Percentiles rank a stretch among this genome's conserved stretches.
These are phyloP conservation scores for Phyllotreta cruciferae DNA, from an alignment of 2,888 invertebrate species.

Conservation along the genomic window DNA sequence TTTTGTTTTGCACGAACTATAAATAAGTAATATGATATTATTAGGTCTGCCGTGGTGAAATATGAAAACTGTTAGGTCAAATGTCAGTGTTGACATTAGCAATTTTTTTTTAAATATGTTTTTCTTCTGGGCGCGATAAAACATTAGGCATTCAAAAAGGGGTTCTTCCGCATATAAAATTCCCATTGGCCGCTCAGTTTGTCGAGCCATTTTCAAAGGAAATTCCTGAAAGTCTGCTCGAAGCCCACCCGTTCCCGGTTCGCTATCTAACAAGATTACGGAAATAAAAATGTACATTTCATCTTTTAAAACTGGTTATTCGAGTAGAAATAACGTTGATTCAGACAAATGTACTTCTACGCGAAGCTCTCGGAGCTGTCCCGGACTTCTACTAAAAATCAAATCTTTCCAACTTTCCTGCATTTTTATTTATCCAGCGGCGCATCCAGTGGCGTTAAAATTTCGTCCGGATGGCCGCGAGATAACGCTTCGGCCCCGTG, in stretches of 20 bases:
- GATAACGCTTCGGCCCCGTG: too few species aligned
- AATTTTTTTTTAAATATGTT: neutral
- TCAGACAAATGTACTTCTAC: slow-evolving; percentile 11
- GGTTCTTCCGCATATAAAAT: slow-evolving; percentile 1
- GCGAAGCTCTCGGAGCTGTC: slow-evolving; percentile 5
- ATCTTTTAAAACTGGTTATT: slow-evolving; percentile 19
- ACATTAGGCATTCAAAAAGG: neutral
- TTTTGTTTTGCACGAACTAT: too few species aligned
- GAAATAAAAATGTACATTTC: slow-evolving; percentile 24
- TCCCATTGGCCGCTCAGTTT: slow-evolving; percentile 7
- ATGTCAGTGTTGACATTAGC: too few species aligned
- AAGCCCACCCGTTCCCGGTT: slow-evolving; percentile 5
- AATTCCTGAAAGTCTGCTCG: slow-evolving; percentile 6
- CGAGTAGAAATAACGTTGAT: slow-evolving; percentile 15
- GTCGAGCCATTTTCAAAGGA: slow-evolving; percentile 8
- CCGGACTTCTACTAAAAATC: slow-evolving; percentile 10
- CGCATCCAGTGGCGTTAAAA: neutral
- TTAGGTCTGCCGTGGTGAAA: too few species aligned
- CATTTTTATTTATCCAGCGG: neutral
- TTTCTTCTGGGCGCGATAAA: neutral
- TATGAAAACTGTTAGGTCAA: too few species aligned
- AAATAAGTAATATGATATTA: too few species aligned
- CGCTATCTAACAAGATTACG: slow-evolving; percentile 24
- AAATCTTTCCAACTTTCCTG: slow-evolving; percentile 1
- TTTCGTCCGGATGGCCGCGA: too few species aligned